Evolutionary conservation across 1,140 invertebrate species (phyloP), one percentile per base, ranked within the genome.

Genomic region (Cydia amplana): DNA sequence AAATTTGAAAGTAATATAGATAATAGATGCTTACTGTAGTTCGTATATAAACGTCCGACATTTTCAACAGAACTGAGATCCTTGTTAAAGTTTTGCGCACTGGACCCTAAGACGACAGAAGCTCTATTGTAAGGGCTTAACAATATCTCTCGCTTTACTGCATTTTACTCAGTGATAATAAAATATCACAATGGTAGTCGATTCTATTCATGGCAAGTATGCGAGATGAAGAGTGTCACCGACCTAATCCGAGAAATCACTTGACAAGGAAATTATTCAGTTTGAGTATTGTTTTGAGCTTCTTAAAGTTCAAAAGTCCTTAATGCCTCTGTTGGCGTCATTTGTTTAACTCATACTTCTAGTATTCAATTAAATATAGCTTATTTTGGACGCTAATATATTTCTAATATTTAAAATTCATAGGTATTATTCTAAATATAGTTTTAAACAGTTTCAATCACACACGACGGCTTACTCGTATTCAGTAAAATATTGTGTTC

Each of bases 141-240:
- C 84, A 92, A 91, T 92, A 89, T 88, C 86, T 87, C 81, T 80
- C 85, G 89, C 81, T 83, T 84, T 84, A 87, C 87, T 91, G 86
- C 91, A 89, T 90, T 88, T 89, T 85, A 87, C 83, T 85, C 83
- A 85, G 83, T 90, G 89, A 91, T 91, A 90, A 92, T 91, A 91
- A 92, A 92, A 91, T 87, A 91, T 91, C 80, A 92, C 89, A 92
- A 91, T 92, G 88, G 91, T 85, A 88, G 89, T 91, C 91, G 90
- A 88, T 85, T 89, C 90, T 89, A 87, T 91, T 92, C 89, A 91
- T 83, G 87, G 89, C 89, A 90, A 91, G 88, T 90, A 85, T 82
- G 85, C 84, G 87, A 90, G 88, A 90, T 87, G 85, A 83, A 89
- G 86, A 88, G 85, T 87, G 88, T 90, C 88, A 92, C 84, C 88